Percentiles rank a stretch among this genome's conserved stretches.
Evolutionary conservation across 2,888 invertebrate species (phyloP).

Genomic region (Callimorpha dominula): DNA sequence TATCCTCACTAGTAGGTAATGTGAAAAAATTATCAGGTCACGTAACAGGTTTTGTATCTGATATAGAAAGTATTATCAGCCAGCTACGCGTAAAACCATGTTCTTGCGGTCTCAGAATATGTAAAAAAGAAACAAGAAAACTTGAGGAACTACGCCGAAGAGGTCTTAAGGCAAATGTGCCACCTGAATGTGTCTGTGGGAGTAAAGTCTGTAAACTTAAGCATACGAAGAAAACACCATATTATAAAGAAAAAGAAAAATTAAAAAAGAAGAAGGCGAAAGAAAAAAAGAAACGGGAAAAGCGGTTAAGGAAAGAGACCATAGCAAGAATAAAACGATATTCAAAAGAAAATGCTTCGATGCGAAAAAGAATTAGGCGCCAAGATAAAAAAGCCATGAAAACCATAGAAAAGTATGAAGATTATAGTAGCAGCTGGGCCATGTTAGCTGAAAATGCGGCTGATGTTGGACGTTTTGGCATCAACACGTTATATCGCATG

Average conservation of each 20-base stretch:
- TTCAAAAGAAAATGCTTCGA: background rate
- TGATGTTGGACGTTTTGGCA: slow-evolving; percentile 31
- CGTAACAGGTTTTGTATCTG: background rate
- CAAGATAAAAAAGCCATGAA: slow-evolving; percentile 22
- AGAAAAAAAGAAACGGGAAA: background rate
- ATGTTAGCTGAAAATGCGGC: slow-evolving; percentile 31
- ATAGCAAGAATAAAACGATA: background rate
- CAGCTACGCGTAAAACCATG: slow-evolving; percentile 1
- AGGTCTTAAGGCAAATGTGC: background rate
- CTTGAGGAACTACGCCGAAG: slow-evolving; percentile 7
- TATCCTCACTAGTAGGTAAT: background rate
- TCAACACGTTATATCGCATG: slow-evolving; percentile 16
- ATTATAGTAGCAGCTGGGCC: background rate
- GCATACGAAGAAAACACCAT: slow-evolving; percentile 12
- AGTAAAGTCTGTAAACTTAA: slow-evolving; percentile 25
- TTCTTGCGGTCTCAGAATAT: slow-evolving; percentile 28
- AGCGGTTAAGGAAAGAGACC: slow-evolving; percentile 11
- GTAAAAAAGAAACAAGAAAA: slow-evolving; percentile 26
- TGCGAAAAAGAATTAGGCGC: background rate
- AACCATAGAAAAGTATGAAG: background rate
- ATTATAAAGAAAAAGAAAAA: slow-evolving; percentile 1
- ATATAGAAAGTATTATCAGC: background rate
- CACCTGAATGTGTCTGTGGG: slow-evolving; percentile 34
- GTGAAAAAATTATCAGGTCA: background rate
- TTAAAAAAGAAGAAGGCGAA: background rate